phyloP scores from a whole-genome alignment of 2,888 invertebrate species.

The Sphaerophoria taeniata region DNA sequence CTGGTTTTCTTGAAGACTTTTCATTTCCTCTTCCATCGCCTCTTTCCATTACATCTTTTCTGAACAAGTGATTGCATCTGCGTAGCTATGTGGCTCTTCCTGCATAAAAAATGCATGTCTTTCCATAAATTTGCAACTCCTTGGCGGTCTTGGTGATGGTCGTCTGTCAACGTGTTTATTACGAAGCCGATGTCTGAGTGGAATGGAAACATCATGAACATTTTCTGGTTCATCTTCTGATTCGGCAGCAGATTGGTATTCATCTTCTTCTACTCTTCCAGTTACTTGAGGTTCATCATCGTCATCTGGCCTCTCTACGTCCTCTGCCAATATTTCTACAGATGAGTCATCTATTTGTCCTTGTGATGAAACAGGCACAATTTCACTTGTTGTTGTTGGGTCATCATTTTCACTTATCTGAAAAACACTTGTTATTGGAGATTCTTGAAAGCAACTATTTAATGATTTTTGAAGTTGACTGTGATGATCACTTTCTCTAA shows the following conservation, averaged over 20 bases:
- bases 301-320: background rate
- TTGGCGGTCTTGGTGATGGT: background rate
- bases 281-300: background rate
- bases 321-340: too few species aligned
- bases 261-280: background rate
- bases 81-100: constrained; percentile 8
- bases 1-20: constrained; percentile 16
- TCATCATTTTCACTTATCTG: background rate
- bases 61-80: constrained; percentile 15
- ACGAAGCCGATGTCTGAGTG: background rate
- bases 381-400: background rate
- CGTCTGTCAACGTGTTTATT: constrained; percentile 2
- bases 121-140: constrained; percentile 17
- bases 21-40: constrained; percentile 40
- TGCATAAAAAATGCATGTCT: constrained; percentile 32
- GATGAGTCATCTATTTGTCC: background rate
- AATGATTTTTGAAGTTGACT: constrained; percentile 40
- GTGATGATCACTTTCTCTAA: too few species aligned
- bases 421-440: constrained; percentile 20
- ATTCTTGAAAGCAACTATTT: constrained; percentile 47
- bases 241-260: constrained; percentile 5
- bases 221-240: constrained; percentile 4
- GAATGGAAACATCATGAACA: constrained; percentile 3
- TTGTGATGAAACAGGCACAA: constrained; percentile 1
- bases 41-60: constrained; percentile 7